Evolutionary conservation across 2,113 vertebrate species (phyloP), one percentile per base, ranked within the genome.

Genomic region (Phyllostomus hastatus): DNA sequence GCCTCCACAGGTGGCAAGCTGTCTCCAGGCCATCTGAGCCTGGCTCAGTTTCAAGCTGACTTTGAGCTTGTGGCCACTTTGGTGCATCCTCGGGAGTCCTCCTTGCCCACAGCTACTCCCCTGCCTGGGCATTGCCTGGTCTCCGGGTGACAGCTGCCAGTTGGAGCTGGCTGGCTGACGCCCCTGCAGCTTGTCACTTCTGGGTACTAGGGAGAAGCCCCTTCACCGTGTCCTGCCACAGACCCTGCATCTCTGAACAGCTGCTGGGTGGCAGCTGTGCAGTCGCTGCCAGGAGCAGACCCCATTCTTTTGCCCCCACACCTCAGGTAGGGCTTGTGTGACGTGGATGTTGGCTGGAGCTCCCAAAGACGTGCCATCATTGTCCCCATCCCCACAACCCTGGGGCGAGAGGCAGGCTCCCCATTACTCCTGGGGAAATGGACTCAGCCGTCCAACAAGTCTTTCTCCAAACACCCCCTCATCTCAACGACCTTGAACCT

Each of bases 241-340:
- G 87, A 24, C n/a, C 28, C 67, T 7, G 7, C 10, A 16, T 31
- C 38, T 79, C 80, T 35, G 41, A 66, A 28, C 7, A 8, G 10
- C 57, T 43, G 43, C 54, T 33, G 50, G 31, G 67, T 73, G 54
- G 11, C 35, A 4, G 59, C 35, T 22, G 67, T 26, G 3, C 2
- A 20, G 35, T 50, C 33, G 22, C 31, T 1, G 10, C 46, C 20
- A 33, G 82, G 31, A n/a, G 4, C 59, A 38, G 35, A 17, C 66
- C 38, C 48, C 1, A 1, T 10, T 31, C 28, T 14, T n/a, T 64
- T 0, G 0, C 7, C 38, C 31, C 9, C 2, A 0, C 26, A 10
- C 54, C 48, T 90, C 14, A 1, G 57, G 22, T 46, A 12, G 9
- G 20, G 28, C 7, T 0, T 0, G 1, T 35, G 57, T 16, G 57